phyloP scores from a whole-genome alignment of 2,113 vertebrate genomes.

The Pionites leucogaster region DNA sequence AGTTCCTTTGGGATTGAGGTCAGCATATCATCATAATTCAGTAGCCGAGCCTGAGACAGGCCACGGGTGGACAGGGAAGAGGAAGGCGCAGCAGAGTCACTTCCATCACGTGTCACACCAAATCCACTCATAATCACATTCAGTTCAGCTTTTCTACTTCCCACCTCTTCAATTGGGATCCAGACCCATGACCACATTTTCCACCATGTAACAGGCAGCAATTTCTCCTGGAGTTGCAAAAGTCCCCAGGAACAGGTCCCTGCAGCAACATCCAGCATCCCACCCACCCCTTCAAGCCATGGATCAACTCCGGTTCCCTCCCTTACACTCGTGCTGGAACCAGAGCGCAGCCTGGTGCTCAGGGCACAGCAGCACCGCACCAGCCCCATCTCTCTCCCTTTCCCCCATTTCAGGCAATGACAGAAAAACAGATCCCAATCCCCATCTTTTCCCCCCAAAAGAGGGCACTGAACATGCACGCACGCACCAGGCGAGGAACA shows the following conservation, averaged over 20 bases:
- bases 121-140: background rate
- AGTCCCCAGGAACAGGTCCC: background rate
- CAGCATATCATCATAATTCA: background rate
- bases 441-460: background rate
- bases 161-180: background rate
- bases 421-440: background rate
- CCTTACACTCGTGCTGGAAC: background rate
- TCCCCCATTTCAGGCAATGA: background rate
- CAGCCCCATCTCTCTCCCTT: rapidly evolving
- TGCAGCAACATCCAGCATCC: background rate
- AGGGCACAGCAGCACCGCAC: background rate
- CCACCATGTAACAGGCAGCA: background rate
- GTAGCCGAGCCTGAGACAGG: background rate
- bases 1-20: background rate
- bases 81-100: background rate
- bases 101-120: background rate
- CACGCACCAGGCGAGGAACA: rapidly evolving
- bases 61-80: rapidly evolving
- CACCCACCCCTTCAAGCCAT: background rate
- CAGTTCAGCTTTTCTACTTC: constrained; percentile 10
- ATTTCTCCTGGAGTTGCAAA: background rate
- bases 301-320: background rate
- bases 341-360: rapidly evolving
- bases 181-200: background rate
- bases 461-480: rapidly evolving